These are phyloP conservation scores for Drosophila rellima DNA, from an alignment of 2,888 invertebrate genomes.

Conservation along the genomic window DNA sequence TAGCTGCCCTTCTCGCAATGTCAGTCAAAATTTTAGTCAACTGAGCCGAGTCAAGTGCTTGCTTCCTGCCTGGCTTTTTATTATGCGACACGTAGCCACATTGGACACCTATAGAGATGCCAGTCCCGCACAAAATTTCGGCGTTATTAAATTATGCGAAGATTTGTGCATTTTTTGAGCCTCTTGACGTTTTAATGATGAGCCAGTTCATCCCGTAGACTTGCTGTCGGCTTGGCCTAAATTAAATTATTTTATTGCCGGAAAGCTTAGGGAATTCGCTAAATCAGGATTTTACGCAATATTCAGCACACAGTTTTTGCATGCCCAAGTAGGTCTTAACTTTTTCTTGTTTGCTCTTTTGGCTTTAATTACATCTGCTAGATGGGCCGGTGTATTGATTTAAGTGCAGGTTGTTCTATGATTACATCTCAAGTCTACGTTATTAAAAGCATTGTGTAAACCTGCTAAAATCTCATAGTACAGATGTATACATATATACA, in stretches of 20 bases:
- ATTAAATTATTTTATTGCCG: slow-evolving; percentile 82
- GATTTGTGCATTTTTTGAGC: slow-evolving; percentile 73
- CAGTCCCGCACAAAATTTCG: slow-evolving; percentile 45
- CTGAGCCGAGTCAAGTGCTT: slow-evolving; percentile 46
- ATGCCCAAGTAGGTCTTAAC: slow-evolving; percentile 51
- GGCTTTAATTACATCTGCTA: slow-evolving; percentile 36
- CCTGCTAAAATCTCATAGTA: background rate
- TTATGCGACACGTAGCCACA: slow-evolving; percentile 73
- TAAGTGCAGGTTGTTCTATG: slow-evolving; percentile 38
- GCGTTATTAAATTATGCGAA: slow-evolving; percentile 80
- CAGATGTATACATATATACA: background rate
- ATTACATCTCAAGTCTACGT: slow-evolving; percentile 31
- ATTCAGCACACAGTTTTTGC: slow-evolving; percentile 55
- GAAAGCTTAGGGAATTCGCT: slow-evolving; percentile 72
- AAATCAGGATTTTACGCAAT: slow-evolving; percentile 72
- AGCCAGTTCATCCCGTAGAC: slow-evolving; percentile 21
- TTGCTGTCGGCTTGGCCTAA: slow-evolving; percentile 56
- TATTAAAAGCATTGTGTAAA: background rate
- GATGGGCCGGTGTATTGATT: slow-evolving; percentile 53
- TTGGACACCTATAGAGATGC: slow-evolving; percentile 38
- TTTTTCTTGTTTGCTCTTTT: slow-evolving; percentile 26
- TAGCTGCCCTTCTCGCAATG: slow-evolving; percentile 55
- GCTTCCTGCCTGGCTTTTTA: slow-evolving; percentile 54
- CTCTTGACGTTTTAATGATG: slow-evolving; percentile 80
- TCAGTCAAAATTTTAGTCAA: slow-evolving; percentile 27